These are phyloP conservation scores for Agelas oroides DNA, from an alignment of 37 sponge, comb jelly and placozoan species.

Conservation along the genomic window DNA sequence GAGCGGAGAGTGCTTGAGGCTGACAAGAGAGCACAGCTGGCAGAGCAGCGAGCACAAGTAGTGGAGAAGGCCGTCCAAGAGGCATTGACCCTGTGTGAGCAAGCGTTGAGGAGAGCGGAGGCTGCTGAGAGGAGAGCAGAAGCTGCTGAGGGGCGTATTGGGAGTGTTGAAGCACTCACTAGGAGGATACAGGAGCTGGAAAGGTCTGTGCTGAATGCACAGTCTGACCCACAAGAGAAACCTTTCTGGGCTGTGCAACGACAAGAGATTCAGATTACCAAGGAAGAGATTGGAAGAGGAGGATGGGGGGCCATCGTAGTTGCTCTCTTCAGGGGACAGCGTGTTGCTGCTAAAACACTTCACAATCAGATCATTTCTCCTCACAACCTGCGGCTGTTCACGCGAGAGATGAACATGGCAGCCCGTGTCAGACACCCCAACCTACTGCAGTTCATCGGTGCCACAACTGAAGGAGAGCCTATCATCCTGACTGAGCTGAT, in stretches of 20 bases:
- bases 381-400: slow-evolving; percentile 52
- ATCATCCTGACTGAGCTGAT: slow-evolving; percentile 70
- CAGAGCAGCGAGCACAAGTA: neutral
- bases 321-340: slow-evolving; percentile 43
- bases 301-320: slow-evolving; percentile 57
- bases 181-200: neutral
- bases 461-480: slow-evolving; percentile 22
- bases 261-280: slow-evolving; percentile 39
- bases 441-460: slow-evolving; percentile 73
- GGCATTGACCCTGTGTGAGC: neutral
- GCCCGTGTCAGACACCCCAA: slow-evolving; percentile 64
- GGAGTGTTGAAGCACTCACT: neutral
- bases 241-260: slow-evolving; percentile 51
- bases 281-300: slow-evolving; percentile 56
- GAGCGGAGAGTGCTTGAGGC: neutral
- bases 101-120: neutral
- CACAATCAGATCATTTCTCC: slow-evolving; percentile 56
- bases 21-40: slow-evolving; percentile 1
- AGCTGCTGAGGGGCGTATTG: neutral
- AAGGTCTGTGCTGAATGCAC: neutral
- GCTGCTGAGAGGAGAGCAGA: neutral
- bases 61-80: neutral
- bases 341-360: slow-evolving; percentile 61
- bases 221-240: neutral
- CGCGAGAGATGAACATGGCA: slow-evolving; percentile 70